phyloP scores from a whole-genome alignment of 2,113 vertebrate species.

The Diphyllodes magnificus region DNA sequence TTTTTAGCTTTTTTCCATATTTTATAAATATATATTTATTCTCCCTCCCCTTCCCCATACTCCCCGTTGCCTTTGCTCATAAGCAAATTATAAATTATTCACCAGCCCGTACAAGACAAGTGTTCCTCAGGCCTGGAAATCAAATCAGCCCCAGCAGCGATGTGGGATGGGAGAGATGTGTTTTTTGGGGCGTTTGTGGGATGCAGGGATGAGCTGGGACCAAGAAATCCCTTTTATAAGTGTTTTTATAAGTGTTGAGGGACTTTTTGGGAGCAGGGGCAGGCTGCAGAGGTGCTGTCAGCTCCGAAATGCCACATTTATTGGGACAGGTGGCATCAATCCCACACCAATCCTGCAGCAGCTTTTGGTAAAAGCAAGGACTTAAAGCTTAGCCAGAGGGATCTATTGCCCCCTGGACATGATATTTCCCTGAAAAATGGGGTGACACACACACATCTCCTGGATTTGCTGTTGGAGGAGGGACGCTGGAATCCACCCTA shows the following conservation, averaged over 20 bases:
- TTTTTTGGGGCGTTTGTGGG: background rate
- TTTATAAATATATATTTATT: slow-evolving; percentile 34
- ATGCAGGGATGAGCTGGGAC: background rate
- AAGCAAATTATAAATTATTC: slow-evolving; percentile 50
- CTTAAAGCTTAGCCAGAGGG: background rate
- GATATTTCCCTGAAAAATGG: background rate
- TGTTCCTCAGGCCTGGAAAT: slow-evolving; percentile 1
- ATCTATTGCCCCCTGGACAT: background rate
- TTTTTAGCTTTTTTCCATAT: background rate
- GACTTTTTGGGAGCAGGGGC: background rate
- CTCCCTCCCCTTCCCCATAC: background rate
- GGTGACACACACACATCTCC: background rate
- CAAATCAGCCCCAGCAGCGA: background rate
- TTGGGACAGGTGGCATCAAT: background rate
- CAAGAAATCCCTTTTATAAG: background rate
- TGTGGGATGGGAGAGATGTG: accelerated
- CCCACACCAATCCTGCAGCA: accelerated
- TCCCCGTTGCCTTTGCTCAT: background rate
- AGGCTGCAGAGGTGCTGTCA: background rate
- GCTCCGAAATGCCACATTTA: background rate
- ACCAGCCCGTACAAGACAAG: background rate
- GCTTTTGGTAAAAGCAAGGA: background rate
- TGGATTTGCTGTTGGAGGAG: background rate
- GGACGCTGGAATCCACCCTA: background rate
- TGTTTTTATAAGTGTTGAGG: background rate